Percentiles rank a stretch among this genome's conserved stretches.
These are phyloP conservation scores for Mycetomoellerius zeteki DNA, from an alignment of 1,140 invertebrate species.

Conservation along the genomic window DNA sequence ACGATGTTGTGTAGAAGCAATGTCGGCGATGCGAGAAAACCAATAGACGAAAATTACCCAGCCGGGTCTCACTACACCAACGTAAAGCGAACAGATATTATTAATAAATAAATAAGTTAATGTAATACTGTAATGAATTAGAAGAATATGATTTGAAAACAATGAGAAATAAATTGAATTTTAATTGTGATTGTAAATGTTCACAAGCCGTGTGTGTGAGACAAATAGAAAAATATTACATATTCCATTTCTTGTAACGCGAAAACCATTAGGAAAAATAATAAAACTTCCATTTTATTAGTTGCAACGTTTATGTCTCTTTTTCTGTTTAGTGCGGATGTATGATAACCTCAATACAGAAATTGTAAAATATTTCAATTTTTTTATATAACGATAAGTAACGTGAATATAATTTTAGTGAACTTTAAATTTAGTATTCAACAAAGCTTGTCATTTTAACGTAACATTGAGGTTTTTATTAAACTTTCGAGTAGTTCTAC, in stretches of 20 bases:
- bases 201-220: too few species aligned
- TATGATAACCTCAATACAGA: not conserved
- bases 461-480: slow-evolving; percentile 28
- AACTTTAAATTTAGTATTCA: slow-evolving; percentile 23
- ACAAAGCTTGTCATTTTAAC: slow-evolving; percentile 1
- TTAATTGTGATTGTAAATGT: not conserved
- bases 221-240: not conserved
- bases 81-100: not conserved
- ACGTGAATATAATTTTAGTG: not conserved
- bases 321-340: not conserved
- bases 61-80: not conserved
- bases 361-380: not conserved
- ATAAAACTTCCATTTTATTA: slow-evolving; percentile 22
- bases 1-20: slow-evolving; percentile 30
- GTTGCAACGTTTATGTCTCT: not conserved
- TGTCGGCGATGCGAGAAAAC: slow-evolving; percentile 29
- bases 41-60: slow-evolving; percentile 30
- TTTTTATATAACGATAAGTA: not conserved
- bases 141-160: not conserved
- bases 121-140: not conserved
- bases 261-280: slow-evolving; percentile 28
- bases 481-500: slow-evolving; percentile 20
- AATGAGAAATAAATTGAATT: not conserved
- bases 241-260: not conserved
- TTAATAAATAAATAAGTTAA: slow-evolving; percentile 36